Evolutionary conservation across 2,888 invertebrate genomes (phyloP).

Genomic region (Acleris laterana): DNA sequence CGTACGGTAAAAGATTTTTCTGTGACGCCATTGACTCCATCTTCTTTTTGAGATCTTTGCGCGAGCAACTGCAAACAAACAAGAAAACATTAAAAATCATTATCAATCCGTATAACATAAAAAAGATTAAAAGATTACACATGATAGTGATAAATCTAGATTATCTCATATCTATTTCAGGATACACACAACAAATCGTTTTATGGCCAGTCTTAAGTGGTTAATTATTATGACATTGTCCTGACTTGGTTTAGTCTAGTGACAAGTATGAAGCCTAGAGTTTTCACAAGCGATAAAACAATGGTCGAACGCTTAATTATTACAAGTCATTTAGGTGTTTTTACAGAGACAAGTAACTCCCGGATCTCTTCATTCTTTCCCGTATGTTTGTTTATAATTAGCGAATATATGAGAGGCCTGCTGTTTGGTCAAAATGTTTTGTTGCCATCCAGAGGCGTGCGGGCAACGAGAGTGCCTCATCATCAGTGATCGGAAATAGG

Average conservation of each 20-base stretch:
- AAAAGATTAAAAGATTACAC: neutral
- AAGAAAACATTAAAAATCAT: conserved; percentile 9
- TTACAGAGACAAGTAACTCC: no score
- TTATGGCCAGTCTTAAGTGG: neutral
- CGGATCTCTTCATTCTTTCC: no score
- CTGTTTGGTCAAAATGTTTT: no score
- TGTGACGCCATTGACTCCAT: conserved; percentile 89
- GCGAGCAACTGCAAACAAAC: conserved; percentile 85
- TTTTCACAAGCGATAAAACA: neutral
- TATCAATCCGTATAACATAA: neutral
- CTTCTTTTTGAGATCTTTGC: conserved; percentile 88
- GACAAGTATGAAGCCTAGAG: neutral
- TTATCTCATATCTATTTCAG: neutral
- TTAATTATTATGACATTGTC: conserved; percentile 3
- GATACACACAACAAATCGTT: neutral
- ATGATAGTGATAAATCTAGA: neutral
- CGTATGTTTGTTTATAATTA: no score
- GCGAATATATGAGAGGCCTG: no score
- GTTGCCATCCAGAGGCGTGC: no score
- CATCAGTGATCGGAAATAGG: no score
- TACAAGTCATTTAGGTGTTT: neutral
- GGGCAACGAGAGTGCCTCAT: no score
- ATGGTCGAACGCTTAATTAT: neutral
- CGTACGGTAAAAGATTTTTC: conserved; percentile 86
- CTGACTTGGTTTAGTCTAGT: neutral